Evolutionary conservation across 2,888 invertebrate species (phyloP), one percentile per base, ranked within the genome.

Genomic region (Cephalotes varians): DNA sequence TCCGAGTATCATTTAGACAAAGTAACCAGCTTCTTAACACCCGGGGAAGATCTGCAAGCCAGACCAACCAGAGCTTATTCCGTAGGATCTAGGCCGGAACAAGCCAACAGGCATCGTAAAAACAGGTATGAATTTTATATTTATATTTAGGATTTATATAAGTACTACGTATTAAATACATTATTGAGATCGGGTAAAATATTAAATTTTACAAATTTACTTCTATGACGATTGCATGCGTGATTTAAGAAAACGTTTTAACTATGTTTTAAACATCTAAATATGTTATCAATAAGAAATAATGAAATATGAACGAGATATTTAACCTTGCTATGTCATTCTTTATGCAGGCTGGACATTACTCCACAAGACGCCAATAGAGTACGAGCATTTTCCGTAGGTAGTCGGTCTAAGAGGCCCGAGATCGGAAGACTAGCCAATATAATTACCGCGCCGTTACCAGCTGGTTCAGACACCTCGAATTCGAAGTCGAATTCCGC

Each of bases 1-100:
- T 96, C 96, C 67, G 97, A 97, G 93, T 98, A 97, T 95, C 97
- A 97, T 88, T 95, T 98, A 69, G 98, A 98, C 92, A 98, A 98
- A 92, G 98, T 98, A 0, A 96, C 96, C 82, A 97, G 98, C 21
- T 97, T 97, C 93, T 96, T 98, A 83, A 95, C 96, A 10, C 95
- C 96, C 0, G 95, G 96, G 51, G 96, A 96, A 87, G 97, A 97
- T 91, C 96, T 96, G 25, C 96, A 96, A 93, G 94, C 94, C 60
- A 95, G 96, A 87, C 97, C 97, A n/a, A 95, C 96, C 73, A 96
- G 98, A 88, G 97, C 98, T 1, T 98, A 98, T 95, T 98, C 98
- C 37, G 97, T 98, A 86, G 98, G 98, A 31, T 98, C 98, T 77
- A 96, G 97, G 88, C 97, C 97, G 2, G 97, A 97, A 87, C 95